Conservation (phyloP, 2,113 vertebrate species). For the Seriola rivoliana region DNA sequence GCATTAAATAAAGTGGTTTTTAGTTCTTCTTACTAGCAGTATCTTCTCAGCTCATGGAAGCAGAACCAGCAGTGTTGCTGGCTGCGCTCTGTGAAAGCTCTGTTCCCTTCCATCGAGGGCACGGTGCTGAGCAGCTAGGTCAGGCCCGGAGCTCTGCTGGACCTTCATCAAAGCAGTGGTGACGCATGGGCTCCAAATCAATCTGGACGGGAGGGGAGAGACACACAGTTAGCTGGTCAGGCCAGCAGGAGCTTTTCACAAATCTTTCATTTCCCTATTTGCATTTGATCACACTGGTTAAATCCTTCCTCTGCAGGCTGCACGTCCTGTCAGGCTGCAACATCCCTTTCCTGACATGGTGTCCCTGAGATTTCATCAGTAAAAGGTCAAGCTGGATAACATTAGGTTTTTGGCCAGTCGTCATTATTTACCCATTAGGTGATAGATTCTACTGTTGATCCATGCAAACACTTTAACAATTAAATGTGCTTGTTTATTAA, state of each 20-base stretch:
- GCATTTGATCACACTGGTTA: neutral
- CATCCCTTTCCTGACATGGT: conserved; percentile 28
- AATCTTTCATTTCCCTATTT: neutral
- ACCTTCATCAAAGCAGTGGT: conserved; percentile 45
- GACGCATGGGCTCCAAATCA: conserved; percentile 45
- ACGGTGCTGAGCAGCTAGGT: conserved; percentile 61
- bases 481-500: no score
- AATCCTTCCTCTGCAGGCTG: neutral
- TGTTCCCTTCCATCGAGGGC: conserved; percentile 39
- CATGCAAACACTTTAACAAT: no score
- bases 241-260: conserved; percentile 22
- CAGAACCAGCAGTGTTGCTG: conserved; percentile 23
- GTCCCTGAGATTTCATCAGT: neutral
- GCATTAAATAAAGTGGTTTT: conserved; percentile 46
- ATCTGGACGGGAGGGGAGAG: conserved; percentile 51
- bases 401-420: neutral
- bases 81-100: conserved; percentile 15
- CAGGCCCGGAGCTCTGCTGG: conserved; percentile 47
- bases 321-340: conserved; percentile 1
- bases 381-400: neutral
- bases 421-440: neutral
- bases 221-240: conserved; percentile 11
- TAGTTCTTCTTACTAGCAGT: conserved; percentile 35
- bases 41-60: conserved; percentile 1
- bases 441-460: neutral